Base-by-base conservation (phyloP, 2,888 invertebrate genomes). In the Acanthosoma haemorrhoidale region DNA sequence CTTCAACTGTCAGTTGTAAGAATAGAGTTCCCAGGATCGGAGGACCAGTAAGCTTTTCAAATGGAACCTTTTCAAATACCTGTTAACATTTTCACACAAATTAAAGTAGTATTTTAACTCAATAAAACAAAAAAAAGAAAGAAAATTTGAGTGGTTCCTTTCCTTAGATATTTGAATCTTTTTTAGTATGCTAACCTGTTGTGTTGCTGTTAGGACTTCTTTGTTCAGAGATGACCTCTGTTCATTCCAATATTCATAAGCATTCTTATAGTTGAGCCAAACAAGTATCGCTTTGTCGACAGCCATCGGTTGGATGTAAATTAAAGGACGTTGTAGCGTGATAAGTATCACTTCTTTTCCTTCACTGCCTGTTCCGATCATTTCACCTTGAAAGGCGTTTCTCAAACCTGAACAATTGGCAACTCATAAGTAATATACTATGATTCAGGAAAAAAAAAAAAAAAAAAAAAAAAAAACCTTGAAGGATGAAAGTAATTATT, bases 241-340 rank as follows among this genome's bases (percentile, higher is more conserved):
- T 80, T 96, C 96, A 76, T 93, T 94, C 98, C 98, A 99, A 81
- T 97, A 98, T 79, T 99, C 97, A 79, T 98, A 98, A 0, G 98
- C 97, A 81, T 97, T 98, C 82, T 97, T 97, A 79, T 99, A 99
- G 83, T 99, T 98, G 74, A 99, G 84, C 98, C 99, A 99, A 59
- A 99, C 95, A 18, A 99, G 85, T 75, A 99, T 96, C 13, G 96
- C 98, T 83, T 96, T 96, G 81, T 99, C 99, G 68, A 99, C 92
- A 8, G 99, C 98, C 77, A 94, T 88, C 0, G 98, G 97, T 80
- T 98, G 97, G 70, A 98, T 91, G 82, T 96, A 96, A 73, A 99
- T 89, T 74, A 98, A 85, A 0, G 99, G 99, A 61, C 97, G 85
- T 78, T 94, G 93, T 18, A 99, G 82, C 1, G 92, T 93, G 70